Conservation (phyloP, 2,888 invertebrate species). For the Ochropleura plecta region DNA sequence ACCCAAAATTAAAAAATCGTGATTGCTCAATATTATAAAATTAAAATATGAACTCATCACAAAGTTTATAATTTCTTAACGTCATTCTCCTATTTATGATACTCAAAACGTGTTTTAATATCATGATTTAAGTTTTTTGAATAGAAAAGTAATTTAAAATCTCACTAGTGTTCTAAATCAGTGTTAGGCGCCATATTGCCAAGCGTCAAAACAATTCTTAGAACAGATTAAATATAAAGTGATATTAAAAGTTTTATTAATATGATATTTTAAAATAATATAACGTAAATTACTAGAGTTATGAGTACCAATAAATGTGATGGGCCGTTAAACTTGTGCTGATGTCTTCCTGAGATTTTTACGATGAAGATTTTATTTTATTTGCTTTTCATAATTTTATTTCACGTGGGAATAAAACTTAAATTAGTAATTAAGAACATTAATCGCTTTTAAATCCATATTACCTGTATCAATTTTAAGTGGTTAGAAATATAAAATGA, state of each 20-base stretch:
- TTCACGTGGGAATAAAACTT: slow-evolving; percentile 22
- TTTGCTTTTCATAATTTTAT: slow-evolving; percentile 31
- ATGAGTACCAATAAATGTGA: slow-evolving; percentile 46
- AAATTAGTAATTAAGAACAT: not conserved
- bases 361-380: slow-evolving; percentile 48
- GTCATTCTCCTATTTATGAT: not conserved
- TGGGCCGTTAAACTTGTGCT: slow-evolving; percentile 46
- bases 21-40: not conserved
- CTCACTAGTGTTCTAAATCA: slow-evolving; percentile 40
- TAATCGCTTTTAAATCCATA: not conserved
- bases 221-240: slow-evolving; percentile 33
- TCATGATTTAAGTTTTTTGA: not conserved
- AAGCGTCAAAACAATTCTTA: slow-evolving; percentile 31
- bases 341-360: slow-evolving; percentile 26
- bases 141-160: slow-evolving; percentile 25
- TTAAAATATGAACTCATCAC: not conserved
- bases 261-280: slow-evolving; percentile 37
- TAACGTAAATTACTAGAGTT: slow-evolving; percentile 43
- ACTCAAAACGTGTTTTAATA: slow-evolving; percentile 23
- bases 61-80: not conserved
- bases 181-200: slow-evolving; percentile 17
- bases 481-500: not conserved
- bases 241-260: slow-evolving; percentile 32
- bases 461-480: not conserved
- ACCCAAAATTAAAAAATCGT: not conserved